Base-by-base conservation (phyloP, 2,797 vertebrate species). In the Tokudaia muenninki region DNA sequence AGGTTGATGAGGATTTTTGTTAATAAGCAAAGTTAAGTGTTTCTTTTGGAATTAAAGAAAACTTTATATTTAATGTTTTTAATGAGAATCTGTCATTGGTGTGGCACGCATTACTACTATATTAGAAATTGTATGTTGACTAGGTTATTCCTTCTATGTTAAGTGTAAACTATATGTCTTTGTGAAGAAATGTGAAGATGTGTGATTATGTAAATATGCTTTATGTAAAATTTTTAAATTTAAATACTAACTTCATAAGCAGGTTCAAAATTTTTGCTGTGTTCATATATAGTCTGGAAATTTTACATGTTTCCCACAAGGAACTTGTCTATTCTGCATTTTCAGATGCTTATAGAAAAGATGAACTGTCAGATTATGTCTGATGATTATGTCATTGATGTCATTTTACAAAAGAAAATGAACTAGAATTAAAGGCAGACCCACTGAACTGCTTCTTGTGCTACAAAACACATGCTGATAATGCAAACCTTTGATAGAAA, bases 1-100 rank as follows among this genome's bases (percentile, higher is more conserved):
- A 91, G 70, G 81, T 95, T 91, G 87, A 92, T 97, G 82, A 95
- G 17, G 50, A 92, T 80, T 91, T 95, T 88, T 63, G 29, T 61
- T 91, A 44, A 5, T 72, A 50, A 96, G 74, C 44, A 77, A 91
- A 93, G 57, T 87, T 52, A 95, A 90, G 57, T 59, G 55, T 90
- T 95, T 95, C 13, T 84, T 65, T 90, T 86, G 13, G 31, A 89
- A 97, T 81, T 93, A 75, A 79, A 97, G 50, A 50, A 14, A 63
- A 75, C 31, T 31, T 92, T 77, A 90, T 31, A 26, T 67, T 74
- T 95, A 94, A 90, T 89, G 21, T 52, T 96, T 95, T 95, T 63
- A 96, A 84, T 52, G 24, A 91, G 87, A 1, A 1, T 13, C 31
- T 96, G 19, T 92, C 83, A 78, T 95, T 92, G 90, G 81, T 19